These are phyloP conservation scores for Lordiphosa mommai DNA, from an alignment of 1,140 invertebrate species.

Conservation along the genomic window DNA sequence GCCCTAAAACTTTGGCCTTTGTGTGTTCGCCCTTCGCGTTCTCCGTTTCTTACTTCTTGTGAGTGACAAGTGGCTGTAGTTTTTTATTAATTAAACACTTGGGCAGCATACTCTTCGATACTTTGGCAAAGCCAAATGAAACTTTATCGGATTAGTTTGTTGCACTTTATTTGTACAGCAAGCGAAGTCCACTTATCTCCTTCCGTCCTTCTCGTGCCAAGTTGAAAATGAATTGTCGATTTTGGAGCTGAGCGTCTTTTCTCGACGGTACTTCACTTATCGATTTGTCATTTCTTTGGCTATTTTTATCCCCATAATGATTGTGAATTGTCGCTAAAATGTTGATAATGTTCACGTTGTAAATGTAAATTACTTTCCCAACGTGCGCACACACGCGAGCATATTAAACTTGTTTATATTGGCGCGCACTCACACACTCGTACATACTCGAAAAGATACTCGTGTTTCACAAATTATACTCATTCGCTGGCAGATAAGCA, in stretches of 20 bases:
- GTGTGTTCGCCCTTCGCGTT: neutral
- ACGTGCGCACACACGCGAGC: neutral
- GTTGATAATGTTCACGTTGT: slow-evolving; percentile 44
- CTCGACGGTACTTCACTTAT: slow-evolving; percentile 23
- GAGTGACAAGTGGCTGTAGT: slow-evolving; percentile 30
- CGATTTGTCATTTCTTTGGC: slow-evolving; percentile 45
- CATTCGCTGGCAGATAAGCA: slow-evolving; percentile 49
- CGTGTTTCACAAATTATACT: slow-evolving; percentile 22
- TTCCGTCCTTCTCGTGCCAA: slow-evolving; percentile 18
- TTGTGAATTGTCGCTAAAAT: slow-evolving; percentile 50
- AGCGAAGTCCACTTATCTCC: slow-evolving; percentile 25
- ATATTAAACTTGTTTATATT: slow-evolving; percentile 39
- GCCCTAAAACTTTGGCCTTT: slow-evolving; percentile 35
- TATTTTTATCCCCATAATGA: slow-evolving; percentile 50
- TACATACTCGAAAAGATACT: slow-evolving; percentile 23
- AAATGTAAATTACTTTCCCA: slow-evolving; percentile 49
- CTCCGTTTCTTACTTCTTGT: slow-evolving; percentile 17
- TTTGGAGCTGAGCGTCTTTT: slow-evolving; percentile 7
- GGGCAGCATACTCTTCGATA: too few species aligned
- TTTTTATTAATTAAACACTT: slow-evolving; percentile 61
- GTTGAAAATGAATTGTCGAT: slow-evolving; percentile 35
- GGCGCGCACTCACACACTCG: slow-evolving; percentile 9
- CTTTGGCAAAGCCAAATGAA: too few species aligned
- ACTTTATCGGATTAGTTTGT: slow-evolving; percentile 12
- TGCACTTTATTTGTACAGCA: neutral